A percentile compares a stretch with the other conserved stretches of the same genome.
Evolutionary conservation across 2,797 vertebrate genomes (phyloP).

Genomic region (Melanotaenia trifasciata): DNA sequence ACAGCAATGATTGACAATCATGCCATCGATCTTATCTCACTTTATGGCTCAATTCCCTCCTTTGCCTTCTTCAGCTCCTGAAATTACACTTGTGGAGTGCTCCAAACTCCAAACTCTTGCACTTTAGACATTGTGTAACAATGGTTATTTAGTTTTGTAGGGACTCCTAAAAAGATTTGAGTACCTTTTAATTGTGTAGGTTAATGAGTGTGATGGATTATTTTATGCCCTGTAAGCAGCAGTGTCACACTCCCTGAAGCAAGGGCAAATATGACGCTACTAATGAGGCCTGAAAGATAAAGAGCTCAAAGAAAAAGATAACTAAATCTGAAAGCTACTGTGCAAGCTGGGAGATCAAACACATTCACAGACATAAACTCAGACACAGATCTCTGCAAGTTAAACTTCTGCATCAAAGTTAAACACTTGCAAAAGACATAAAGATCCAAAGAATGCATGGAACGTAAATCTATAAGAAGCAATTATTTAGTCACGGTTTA

Average conservation of each 20-base stretch:
- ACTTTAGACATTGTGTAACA: slow-evolving; percentile 70
- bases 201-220: slow-evolving; percentile 31
- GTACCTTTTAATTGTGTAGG: slow-evolving; percentile 63
- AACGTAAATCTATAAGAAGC: slow-evolving; percentile 1
- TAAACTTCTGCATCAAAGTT: slow-evolving; percentile 44
- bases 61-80: slow-evolving; percentile 46
- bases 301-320: slow-evolving; percentile 67
- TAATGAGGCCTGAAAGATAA: slow-evolving; percentile 75
- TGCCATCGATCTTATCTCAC: slow-evolving; percentile 63
- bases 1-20: slow-evolving; percentile 76
- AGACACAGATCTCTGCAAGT: slow-evolving; percentile 27
- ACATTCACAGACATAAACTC: slow-evolving; percentile 27
- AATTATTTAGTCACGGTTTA: slow-evolving; percentile 1
- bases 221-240: slow-evolving; percentile 40
- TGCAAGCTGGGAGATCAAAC: slow-evolving; percentile 67
- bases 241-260: slow-evolving; percentile 21
- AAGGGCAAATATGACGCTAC: slow-evolving; percentile 51
- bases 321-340: slow-evolving; percentile 82
- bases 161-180: slow-evolving; percentile 51
- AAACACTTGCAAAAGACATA: neutral
- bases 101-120: slow-evolving; percentile 49
- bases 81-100: slow-evolving; percentile 23
- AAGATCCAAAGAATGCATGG: slow-evolving; percentile 14
- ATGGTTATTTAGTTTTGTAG: slow-evolving; percentile 33
- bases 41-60: slow-evolving; percentile 60